Base-by-base conservation (phyloP, 2,888 invertebrate genomes). In the Luperina testacea region DNA sequence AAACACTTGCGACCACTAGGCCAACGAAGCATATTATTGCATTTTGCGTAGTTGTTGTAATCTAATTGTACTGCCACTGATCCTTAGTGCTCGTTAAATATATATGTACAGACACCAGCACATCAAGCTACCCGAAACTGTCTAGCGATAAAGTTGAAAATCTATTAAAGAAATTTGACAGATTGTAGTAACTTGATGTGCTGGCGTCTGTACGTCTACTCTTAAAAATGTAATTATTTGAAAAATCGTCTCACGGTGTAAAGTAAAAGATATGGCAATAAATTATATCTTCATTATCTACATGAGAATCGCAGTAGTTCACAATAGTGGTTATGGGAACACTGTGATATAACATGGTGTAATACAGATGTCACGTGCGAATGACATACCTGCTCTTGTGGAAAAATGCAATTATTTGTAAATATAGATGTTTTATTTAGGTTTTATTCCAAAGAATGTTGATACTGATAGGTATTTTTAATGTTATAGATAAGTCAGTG, bases 281-380 rank as follows among this genome's bases (percentile, higher is more conserved):
- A 77, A 72, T 81, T 71, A 65, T 53, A 80, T 82, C 61, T 68
- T 68, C 24, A 76, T 27, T 83, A 70, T 9, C 5, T 63, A 70
- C 69, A 71, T 42, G 61, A 24, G 61, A 83, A 75, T 67, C 64
- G 68, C 74, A 63, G 76, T 83, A 72, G 48, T 61, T 80, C 64
- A 86, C 75, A 86, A 86, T 76, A 11, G 63, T 72, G 27, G 24
- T 51, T 63, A 72, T 83, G 79, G 75, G 80, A 82, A 86, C 61
- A 76, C 1, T 27, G 67, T 86, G 74, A 81, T 78, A 79, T 87
- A 88, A 48, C 27, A 78, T 78, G 78, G 72, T 80, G 84, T 81
- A 78, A 88, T 64, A 78, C 59, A 27, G 69, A 78, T 79, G 77
- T 59, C 83, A 67, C 78, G 59, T 77, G 71, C 57, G 63, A 45